Base-by-base conservation (phyloP, 2,888 invertebrate species). In the Axea sp. region DNA sequence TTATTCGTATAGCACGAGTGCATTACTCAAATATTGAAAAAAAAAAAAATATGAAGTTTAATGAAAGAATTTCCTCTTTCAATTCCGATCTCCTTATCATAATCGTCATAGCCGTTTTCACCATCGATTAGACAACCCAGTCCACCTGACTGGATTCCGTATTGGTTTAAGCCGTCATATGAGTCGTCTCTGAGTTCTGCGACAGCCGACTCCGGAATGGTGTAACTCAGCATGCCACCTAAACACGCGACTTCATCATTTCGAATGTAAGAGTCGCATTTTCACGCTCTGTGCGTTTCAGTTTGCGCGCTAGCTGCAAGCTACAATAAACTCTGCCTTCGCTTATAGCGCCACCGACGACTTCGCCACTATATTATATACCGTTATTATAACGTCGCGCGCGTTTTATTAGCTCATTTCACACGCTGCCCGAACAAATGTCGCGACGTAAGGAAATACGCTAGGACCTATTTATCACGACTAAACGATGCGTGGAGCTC, bases 71-170 rank as follows among this genome's bases (percentile, higher is more conserved):
- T 86, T 91, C 91, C 91, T 89, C 89, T 90, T 74, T 90, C 91
- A 78, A 90, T 90, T 73, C 89, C 90, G 73, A 90, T 90, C 83
- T 91, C 91, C 76, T 91, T 86, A 65, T 90, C 89, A 86, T 91
- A 91, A 87, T 91, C 90, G 84, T 91, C 91, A 33, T 89, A 89
- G 11, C 92, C 92, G 68, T 89, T 88, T 81, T 91, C 90, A 3
- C 93, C 93, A 83, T 93, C 93, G 51, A 91, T 90, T 67, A 94
- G 89, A 73, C 92, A 90, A 14, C 94, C 94, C 31, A 94, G 88
- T 30, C 94, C 94, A 33, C 90, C 90, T 55, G 88, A 88, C 64
- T 91, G 85, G 72, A 87, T 81, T 35, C 90, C 89, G 53, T 84
- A 84, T 43, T 83, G 49, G 57, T 80, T 80, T 53, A 83, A 82